phyloP scores from a whole-genome alignment of 2,888 invertebrate species.

The Epiblema foenella region DNA sequence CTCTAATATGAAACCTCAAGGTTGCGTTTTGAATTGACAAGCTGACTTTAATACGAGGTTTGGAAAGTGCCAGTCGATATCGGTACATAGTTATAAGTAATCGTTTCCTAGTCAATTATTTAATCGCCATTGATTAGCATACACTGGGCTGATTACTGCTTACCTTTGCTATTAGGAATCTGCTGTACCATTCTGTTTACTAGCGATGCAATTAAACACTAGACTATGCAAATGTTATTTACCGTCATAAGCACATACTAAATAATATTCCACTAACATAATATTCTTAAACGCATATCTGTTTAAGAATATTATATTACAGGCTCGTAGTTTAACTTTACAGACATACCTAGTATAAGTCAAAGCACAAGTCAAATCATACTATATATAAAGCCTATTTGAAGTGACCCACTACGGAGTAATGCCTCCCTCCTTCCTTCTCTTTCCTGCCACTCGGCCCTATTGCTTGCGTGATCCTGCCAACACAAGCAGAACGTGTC shows the following conservation, averaged over 20 bases:
- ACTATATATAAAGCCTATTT: too few relatives aligned
- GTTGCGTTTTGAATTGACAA: neutral
- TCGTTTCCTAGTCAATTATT: slow-evolving; percentile 43
- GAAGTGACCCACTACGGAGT: too few relatives aligned
- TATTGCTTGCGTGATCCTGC: too few relatives aligned
- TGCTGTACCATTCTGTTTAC: slow-evolving; percentile 26
- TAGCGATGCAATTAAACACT: slow-evolving; percentile 26
- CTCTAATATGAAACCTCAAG: neutral
- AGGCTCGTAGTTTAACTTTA: neutral
- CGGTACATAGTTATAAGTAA: slow-evolving; percentile 27
- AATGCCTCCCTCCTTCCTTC: too few relatives aligned
- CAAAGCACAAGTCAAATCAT: too few relatives aligned
- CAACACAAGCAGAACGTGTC: too few relatives aligned
- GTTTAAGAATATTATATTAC: neutral
- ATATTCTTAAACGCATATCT: too few relatives aligned
- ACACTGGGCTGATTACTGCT: slow-evolving; percentile 35
- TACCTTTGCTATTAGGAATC: slow-evolving; percentile 39
- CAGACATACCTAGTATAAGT: too few relatives aligned
- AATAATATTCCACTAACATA: too few relatives aligned
- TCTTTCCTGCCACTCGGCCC: too few relatives aligned
- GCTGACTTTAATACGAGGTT: neutral
- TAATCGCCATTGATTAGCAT: slow-evolving; percentile 41
- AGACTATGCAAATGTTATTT: slow-evolving; percentile 13
- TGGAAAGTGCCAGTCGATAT: slow-evolving; percentile 4
- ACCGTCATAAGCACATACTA: slow-evolving; percentile 3